Percentiles rank a stretch among this genome's conserved stretches.
Evolutionary conservation across 2,888 invertebrate genomes (phyloP).

Genomic region (Orthosia cruda): DNA sequence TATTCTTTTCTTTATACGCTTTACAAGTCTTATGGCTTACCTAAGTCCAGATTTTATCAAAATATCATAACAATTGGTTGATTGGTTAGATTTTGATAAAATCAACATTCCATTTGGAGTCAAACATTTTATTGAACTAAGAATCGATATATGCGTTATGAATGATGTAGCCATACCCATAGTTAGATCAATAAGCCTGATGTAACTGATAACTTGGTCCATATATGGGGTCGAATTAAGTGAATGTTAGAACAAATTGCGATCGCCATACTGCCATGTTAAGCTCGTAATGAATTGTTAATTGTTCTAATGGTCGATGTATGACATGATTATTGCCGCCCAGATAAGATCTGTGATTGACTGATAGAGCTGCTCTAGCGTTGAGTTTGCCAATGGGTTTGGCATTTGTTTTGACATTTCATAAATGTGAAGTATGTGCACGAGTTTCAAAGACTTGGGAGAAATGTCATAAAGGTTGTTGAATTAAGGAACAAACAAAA

Average conservation of each 20-base stretch:
- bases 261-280: slow-evolving; percentile 66
- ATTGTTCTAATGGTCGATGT: slow-evolving; percentile 63
- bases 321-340: slow-evolving; percentile 69
- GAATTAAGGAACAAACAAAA: not conserved
- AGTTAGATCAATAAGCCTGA: slow-evolving; percentile 53
- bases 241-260: slow-evolving; percentile 66
- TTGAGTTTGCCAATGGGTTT: slow-evolving; percentile 45
- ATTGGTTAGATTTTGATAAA: slow-evolving; percentile 37
- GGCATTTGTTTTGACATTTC: slow-evolving; percentile 52
- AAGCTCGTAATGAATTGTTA: slow-evolving; percentile 68
- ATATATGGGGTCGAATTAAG: slow-evolving; percentile 62
- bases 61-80: slow-evolving; percentile 36
- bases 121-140: slow-evolving; percentile 31
- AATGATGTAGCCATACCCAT: slow-evolving; percentile 41
- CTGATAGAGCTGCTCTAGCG: slow-evolving; percentile 48
- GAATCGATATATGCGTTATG: slow-evolving; percentile 39
- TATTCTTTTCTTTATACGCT: slow-evolving; percentile 10
- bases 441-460: not conserved
- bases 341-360: slow-evolving; percentile 65
- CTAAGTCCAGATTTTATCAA: slow-evolving; percentile 30
- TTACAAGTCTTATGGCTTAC: not conserved
- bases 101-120: slow-evolving; percentile 22
- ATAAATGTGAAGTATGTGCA: slow-evolving; percentile 38
- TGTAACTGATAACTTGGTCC: slow-evolving; percentile 56
- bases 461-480: slow-evolving; percentile 1